Base-by-base conservation (phyloP, 2,113 vertebrate genomes). In the Prolemur simus region DNA sequence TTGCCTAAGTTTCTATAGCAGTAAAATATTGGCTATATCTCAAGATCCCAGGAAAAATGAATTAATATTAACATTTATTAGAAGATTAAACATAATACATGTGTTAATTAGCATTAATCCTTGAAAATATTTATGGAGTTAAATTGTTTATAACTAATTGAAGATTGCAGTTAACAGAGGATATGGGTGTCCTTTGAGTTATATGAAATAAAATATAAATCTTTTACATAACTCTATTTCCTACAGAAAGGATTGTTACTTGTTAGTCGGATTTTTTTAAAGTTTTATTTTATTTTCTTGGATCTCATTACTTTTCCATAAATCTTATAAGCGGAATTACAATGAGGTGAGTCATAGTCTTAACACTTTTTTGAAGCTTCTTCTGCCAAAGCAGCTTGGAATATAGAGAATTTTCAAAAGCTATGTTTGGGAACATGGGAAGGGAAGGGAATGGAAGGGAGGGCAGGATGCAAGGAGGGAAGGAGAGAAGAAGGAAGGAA, bases 281-380 rank as follows among this genome's bases (percentile, higher is more conserved):
- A 93, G 92, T 97, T 98, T 98, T 97, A 97, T 98, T 98, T 96
- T 98, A 93, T 98, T 98, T 96, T 95, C 97, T 97, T 96, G 96
- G 96, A 97, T 83, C 92, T 97, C 96, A 97, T 63, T 92, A 87
- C 71, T 85, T 98, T 98, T 98, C 89, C 97, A 27, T 98, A 98
- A 97, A 97, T 77, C 89, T 71, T 97, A 69, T 95, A 96, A 96
- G 86, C 87, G 96, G 95, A 96, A 97, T 98, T 98, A 95, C 96
- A 97, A 17, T 93, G 96, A 98, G 60, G 96, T 98, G 97, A 98
- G 97, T 98, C 97, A 98, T 86, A 96, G 47, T 77, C 91, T 84
- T 97, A 94, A 96, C 96, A 97, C 88, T 96, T 97, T 98, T 98
- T 96, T 97, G 93, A 97, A 95, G 94, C 47, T 97, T 58, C 87